Evolutionary conservation across 2,113 vertebrate species (phyloP).

Genomic region (Gobio gobio): DNA sequence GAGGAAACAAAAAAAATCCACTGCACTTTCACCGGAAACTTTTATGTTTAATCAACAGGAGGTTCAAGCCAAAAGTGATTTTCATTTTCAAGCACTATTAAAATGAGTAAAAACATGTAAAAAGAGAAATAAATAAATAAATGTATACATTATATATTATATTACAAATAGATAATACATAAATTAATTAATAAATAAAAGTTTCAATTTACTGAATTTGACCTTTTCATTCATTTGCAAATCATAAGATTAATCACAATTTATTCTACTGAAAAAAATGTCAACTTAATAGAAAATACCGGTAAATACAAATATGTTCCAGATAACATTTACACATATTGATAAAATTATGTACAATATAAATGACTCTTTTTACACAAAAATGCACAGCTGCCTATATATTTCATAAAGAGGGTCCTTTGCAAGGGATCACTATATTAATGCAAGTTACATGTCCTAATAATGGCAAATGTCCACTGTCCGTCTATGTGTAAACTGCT

Average conservation of each 20-base stretch:
- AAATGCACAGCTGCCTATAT: not conserved
- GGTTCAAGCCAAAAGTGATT: not conserved
- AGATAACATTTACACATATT: not conserved
- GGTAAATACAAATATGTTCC: not conserved
- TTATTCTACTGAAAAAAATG: not conserved
- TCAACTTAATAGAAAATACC: not conserved
- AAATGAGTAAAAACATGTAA: not conserved
- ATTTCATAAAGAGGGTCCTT: not conserved
- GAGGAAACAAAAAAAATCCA: not conserved
- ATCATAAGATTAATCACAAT: not conserved
- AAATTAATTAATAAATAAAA: not conserved
- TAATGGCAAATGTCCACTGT: too few species aligned
- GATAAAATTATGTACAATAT: not conserved
- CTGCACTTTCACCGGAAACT: not conserved
- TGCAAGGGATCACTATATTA: not conserved
- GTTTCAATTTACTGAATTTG: not conserved
- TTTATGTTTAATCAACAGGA: not conserved
- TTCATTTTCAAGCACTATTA: not conserved
- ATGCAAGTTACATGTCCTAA: not conserved
- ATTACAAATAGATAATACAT: too few species aligned
- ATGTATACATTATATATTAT: not conserved
- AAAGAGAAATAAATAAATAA: not conserved
- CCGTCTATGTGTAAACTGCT: too few species aligned
- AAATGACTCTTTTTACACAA: not conserved
- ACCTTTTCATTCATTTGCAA: not conserved